These are phyloP conservation scores for Dyspetes luteomarginatus DNA, from an alignment of 2,888 invertebrate genomes.

Conservation along the genomic window DNA sequence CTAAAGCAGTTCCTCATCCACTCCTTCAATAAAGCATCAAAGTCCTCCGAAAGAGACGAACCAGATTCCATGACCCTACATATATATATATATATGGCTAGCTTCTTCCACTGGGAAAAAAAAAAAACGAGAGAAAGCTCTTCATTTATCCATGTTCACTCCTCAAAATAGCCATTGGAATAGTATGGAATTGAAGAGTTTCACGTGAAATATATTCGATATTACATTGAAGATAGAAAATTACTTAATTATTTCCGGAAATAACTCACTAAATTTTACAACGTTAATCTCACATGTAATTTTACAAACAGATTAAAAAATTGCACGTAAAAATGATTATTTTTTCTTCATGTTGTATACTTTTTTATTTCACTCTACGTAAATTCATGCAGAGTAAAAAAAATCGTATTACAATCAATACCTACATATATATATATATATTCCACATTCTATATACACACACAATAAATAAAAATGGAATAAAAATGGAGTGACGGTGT, in stretches of 20 bases:
- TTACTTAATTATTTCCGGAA: no score
- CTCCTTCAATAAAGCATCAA: constrained; percentile 25
- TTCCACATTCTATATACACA: no score
- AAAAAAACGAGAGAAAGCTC: background rate
- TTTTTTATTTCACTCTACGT: background rate
- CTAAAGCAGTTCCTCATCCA: background rate
- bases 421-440: no score
- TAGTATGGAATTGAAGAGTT: background rate
- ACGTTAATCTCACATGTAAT: no score
- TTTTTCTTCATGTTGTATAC: background rate
- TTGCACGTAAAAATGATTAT: background rate
- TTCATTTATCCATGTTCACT: background rate
- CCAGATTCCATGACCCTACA: background rate
- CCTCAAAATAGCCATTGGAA: background rate
- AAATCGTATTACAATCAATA: no score
- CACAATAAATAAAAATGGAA: no score
- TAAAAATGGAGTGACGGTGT: no score
- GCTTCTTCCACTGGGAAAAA: background rate
- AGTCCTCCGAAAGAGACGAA: constrained; percentile 12
- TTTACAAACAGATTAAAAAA: no score
- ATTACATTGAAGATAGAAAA: no score
- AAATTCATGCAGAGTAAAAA: no score
- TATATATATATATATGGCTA: background rate
- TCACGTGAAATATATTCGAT: background rate
- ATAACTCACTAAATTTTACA: no score